Percentiles rank a stretch among this genome's conserved stretches.
Evolutionary conservation across 1,140 invertebrate species (phyloP).

Genomic region (Agrypnia vestita): DNA sequence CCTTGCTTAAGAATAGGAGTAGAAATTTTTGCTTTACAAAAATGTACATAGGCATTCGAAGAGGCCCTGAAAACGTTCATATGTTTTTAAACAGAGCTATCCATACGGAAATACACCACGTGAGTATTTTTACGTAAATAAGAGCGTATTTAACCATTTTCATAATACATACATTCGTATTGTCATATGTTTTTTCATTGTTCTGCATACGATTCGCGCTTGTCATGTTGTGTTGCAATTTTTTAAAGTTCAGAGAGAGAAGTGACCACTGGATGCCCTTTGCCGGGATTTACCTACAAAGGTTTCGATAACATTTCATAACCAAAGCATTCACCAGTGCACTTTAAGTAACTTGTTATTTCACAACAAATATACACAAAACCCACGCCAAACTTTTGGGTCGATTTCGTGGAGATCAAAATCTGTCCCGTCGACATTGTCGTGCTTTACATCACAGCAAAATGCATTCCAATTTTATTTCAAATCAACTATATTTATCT

Average conservation of each 20-base stretch:
- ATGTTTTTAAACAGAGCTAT: too few relatives aligned
- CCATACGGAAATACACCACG: too few relatives aligned
- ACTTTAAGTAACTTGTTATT: slow-evolving; percentile 28
- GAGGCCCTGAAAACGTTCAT: too few relatives aligned
- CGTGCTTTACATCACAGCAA: background rate
- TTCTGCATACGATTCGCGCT: background rate
- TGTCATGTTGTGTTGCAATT: background rate
- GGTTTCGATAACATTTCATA: slow-evolving; percentile 34
- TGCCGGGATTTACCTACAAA: background rate
- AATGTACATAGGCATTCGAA: too few relatives aligned
- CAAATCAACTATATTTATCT: background rate
- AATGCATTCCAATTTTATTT: background rate
- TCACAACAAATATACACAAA: slow-evolving; percentile 24
- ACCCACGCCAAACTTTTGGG: slow-evolving; percentile 30
- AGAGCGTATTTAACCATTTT: too few relatives aligned
- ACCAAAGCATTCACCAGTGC: slow-evolving; percentile 31
- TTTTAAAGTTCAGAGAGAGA: slow-evolving; percentile 10
- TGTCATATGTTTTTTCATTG: background rate
- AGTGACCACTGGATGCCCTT: slow-evolving; percentile 33
- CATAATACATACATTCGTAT: background rate
- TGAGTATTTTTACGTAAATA: too few relatives aligned
- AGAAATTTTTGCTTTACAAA: too few relatives aligned
- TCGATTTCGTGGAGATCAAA: slow-evolving; percentile 29
- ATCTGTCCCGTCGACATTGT: slow-evolving; percentile 17
- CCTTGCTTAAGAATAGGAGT: too few relatives aligned